phyloP scores from a whole-genome alignment of 35 echinoderm and acorn worm species.

The Holothuria glaberrima region DNA sequence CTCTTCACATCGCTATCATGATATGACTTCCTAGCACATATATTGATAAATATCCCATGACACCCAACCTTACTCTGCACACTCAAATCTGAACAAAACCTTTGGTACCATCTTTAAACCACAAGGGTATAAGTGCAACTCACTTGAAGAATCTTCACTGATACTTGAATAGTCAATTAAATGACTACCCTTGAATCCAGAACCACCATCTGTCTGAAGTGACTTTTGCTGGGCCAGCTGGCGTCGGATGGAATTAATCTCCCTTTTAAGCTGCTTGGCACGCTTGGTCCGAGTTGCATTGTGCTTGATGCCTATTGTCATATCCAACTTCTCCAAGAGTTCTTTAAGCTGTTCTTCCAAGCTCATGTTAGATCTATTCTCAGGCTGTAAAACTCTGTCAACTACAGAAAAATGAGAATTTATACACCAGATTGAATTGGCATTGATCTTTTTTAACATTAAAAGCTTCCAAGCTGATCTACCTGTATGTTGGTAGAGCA shows the following conservation, averaged over 20 bases:
- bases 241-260: slow-evolving; percentile 92
- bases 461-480: too few species aligned
- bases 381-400: slow-evolving; percentile 77
- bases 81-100: too few species aligned
- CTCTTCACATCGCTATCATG: neutral
- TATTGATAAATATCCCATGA: too few species aligned
- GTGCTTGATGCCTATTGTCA: slow-evolving; percentile 92
- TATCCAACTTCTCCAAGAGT: slow-evolving; percentile 94
- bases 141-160: slow-evolving; percentile 68
- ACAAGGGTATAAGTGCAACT: neutral
- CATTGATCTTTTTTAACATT: too few species aligned
- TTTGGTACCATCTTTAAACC: too few species aligned
- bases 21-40: too few species aligned
- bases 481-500: too few species aligned
- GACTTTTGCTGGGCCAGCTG: slow-evolving; percentile 80
- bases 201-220: slow-evolving; percentile 44
- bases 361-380: slow-evolving; percentile 81
- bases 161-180: slow-evolving; percentile 56
- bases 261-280: slow-evolving; percentile 85
- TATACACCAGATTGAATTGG: too few species aligned
- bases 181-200: neutral
- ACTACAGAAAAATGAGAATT: slow-evolving; percentile 48
- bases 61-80: too few species aligned
- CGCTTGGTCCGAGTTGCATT: slow-evolving; percentile 81
- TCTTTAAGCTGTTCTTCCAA: slow-evolving; percentile 91